Conservation (phyloP, 2,113 vertebrate genomes). For the Microtus oregoni region DNA sequence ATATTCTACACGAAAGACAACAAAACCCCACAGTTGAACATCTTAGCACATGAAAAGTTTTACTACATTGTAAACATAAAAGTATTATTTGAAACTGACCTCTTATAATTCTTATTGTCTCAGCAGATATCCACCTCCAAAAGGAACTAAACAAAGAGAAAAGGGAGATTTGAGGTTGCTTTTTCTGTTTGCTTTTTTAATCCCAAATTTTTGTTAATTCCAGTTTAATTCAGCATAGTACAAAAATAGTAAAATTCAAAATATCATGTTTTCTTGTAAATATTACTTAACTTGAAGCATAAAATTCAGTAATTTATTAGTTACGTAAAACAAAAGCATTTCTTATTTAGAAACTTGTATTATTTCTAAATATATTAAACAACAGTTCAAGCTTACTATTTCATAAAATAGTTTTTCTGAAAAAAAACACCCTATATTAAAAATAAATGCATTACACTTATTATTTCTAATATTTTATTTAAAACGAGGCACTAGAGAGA, state of each 20-base stretch:
- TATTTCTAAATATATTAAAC: constrained; percentile 51
- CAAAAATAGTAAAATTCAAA: constrained; percentile 65
- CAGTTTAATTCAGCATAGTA: constrained; percentile 48
- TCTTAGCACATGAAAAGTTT: constrained; percentile 55
- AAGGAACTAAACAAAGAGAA: constrained; percentile 85
- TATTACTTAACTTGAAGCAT: constrained; percentile 57
- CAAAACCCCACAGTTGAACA: constrained; percentile 43
- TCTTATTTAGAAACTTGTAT: constrained; percentile 46
- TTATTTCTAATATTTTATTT: constrained; percentile 51
- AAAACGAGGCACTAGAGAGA: constrained; percentile 25
- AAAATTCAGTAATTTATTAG: constrained; percentile 59
- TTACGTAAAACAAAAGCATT: constrained; percentile 60
- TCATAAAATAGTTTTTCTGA: constrained; percentile 48
- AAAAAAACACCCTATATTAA: background rate
- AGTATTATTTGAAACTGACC: constrained; percentile 82
- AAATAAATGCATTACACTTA: constrained; percentile 25
- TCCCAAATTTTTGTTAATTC: constrained; percentile 50
- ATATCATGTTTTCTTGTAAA: constrained; percentile 58
- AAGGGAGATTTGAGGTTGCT: constrained; percentile 58
- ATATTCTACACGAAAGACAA: constrained; percentile 47
- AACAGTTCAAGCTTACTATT: constrained; percentile 60
- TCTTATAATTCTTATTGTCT: constrained; percentile 85
- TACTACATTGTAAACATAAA: constrained; percentile 54
- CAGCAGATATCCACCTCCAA: constrained; percentile 87
- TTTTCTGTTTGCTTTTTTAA: background rate